Evolutionary conservation across 2,113 vertebrate genomes (phyloP).

Genomic region (Bagarius yarrelli): DNA sequence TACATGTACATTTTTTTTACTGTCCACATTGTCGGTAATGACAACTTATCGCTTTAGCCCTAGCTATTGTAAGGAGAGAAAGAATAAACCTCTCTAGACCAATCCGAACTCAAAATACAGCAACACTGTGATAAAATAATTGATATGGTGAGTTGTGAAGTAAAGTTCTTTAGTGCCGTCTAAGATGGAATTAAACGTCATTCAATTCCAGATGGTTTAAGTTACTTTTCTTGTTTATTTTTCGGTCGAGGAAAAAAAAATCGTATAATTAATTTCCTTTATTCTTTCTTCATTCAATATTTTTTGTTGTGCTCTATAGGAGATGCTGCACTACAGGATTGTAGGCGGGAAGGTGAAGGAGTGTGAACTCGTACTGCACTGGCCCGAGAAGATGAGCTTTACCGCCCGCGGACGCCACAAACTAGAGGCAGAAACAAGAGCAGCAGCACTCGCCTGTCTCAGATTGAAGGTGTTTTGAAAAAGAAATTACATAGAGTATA

Average conservation of each 20-base stretch:
- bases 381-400: slow-evolving; percentile 89
- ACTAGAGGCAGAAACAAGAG: slow-evolving; percentile 80
- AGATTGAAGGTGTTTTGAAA: slow-evolving; percentile 80
- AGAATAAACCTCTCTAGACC: too few species aligned
- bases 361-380: slow-evolving; percentile 80
- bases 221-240: not conserved
- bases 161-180: not conserved
- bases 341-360: slow-evolving; percentile 80
- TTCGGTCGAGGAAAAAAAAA: not conserved
- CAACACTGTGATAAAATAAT: not conserved
- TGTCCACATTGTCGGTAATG: too few species aligned
- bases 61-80: too few species aligned
- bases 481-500: too few species aligned
- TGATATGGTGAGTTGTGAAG: not conserved
- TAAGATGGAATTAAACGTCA: not conserved
- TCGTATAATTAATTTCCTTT: not conserved
- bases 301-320: slow-evolving; percentile 63
- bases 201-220: not conserved
- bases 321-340: slow-evolving; percentile 78
- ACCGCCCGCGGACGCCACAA: slow-evolving; percentile 77
- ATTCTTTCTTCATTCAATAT: not conserved
- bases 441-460: slow-evolving; percentile 88
- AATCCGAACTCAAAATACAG: not conserved
- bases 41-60: too few species aligned
- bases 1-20: too few species aligned